Evolutionary conservation across 2,113 vertebrate genomes (phyloP).

Genomic region (Egretta garzetta): DNA sequence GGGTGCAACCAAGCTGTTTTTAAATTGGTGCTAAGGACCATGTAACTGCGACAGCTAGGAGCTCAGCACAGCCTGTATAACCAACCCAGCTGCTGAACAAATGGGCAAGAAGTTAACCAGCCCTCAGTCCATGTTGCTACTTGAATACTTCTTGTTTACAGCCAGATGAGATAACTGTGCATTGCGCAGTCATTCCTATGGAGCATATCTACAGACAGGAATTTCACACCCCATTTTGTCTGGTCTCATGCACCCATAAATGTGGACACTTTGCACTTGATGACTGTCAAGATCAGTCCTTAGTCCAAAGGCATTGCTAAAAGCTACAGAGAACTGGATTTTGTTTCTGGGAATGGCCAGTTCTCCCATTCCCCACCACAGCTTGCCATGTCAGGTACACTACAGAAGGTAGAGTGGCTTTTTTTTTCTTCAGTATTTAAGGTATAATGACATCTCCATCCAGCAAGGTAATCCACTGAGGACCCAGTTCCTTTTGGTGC

Average conservation of each 20-base stretch:
- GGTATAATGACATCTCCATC: not conserved
- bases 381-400: not conserved
- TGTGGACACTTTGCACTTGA: not conserved
- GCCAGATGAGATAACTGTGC: not conserved
- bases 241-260: not conserved
- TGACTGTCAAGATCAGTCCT: not conserved
- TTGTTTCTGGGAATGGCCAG: not conserved
- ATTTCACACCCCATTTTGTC: not conserved
- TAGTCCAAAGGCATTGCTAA: not conserved
- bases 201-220: not conserved
- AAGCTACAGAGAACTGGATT: not conserved
- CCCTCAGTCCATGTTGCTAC: not conserved
- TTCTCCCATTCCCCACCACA: not conserved
- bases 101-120: not conserved
- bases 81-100: not conserved
- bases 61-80: not conserved
- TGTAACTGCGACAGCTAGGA: not conserved
- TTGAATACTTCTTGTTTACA: not conserved
- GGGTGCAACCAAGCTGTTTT: not conserved
- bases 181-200: accelerated
- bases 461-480: not conserved
- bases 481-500: not conserved
- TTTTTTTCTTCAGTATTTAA: not conserved
- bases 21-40: not conserved
- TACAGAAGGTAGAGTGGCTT: not conserved